Evolutionary conservation across 2,888 invertebrate species (phyloP).

Genomic region (Hemicrepidius hirtus): DNA sequence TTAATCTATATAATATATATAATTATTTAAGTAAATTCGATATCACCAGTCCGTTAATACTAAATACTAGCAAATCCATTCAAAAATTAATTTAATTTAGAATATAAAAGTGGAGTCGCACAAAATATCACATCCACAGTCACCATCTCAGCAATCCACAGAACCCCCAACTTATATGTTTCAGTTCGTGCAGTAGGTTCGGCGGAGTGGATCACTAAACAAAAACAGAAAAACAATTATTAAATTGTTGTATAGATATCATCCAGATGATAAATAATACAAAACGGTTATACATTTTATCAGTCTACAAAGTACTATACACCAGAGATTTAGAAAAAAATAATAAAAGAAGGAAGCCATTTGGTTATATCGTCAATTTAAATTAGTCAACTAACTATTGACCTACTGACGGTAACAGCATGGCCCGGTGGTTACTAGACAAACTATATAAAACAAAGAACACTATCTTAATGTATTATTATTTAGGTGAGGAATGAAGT

Average conservation of each 20-base stretch:
- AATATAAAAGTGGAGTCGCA: constrained; percentile 54
- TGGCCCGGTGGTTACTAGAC: too few relatives aligned
- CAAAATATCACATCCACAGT: constrained; percentile 54
- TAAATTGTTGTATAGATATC: constrained; percentile 36
- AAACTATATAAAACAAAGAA: too few relatives aligned
- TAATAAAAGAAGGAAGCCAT: too few relatives aligned
- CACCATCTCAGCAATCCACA: constrained; percentile 46
- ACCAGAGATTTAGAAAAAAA: too few relatives aligned
- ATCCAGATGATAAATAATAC: not conserved
- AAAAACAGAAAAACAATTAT: constrained; percentile 40
- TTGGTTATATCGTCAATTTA: too few relatives aligned
- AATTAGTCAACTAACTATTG: too few relatives aligned
- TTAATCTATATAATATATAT: constrained; percentile 46
- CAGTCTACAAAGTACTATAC: too few relatives aligned
- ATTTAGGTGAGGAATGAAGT: too few relatives aligned
- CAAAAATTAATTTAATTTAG: constrained; percentile 52
- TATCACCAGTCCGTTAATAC: constrained; percentile 51
- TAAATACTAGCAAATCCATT: constrained; percentile 48
- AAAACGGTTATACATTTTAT: too few relatives aligned
- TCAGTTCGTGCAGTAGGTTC: constrained; percentile 57
- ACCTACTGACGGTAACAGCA: too few relatives aligned
- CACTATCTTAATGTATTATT: too few relatives aligned
- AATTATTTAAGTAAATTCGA: constrained; percentile 61
- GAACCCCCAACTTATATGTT: constrained; percentile 17
- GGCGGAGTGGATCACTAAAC: constrained; percentile 64